Conservation (phyloP, 2,113 vertebrate species). For the Sinocyclocheilus grahami region DNA sequence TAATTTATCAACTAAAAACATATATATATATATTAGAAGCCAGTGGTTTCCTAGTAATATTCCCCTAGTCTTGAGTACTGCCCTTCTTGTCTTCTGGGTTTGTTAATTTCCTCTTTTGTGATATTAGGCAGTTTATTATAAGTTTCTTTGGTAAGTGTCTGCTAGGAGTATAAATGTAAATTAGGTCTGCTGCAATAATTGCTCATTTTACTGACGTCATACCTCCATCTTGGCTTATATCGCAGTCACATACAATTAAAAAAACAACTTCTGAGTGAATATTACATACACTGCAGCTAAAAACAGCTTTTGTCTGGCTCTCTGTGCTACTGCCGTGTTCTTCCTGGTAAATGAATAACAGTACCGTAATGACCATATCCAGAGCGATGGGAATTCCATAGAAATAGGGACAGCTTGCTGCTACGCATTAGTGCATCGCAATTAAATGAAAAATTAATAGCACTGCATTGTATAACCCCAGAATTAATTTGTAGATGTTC, state of each 20-base stretch:
- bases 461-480: conserved; percentile 70
- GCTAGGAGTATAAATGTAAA: not conserved
- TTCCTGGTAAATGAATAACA: conserved; percentile 13
- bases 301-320: not conserved
- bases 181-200: not conserved
- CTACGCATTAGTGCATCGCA: conserved; percentile 2
- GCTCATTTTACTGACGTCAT: not conserved
- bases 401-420: conserved; percentile 62
- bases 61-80: not conserved
- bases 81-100: not conserved
- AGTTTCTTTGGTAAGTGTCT: not conserved
- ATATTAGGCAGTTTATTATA: not conserved
- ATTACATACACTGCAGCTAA: conserved; percentile 1
- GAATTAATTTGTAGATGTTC: conserved; percentile 70
- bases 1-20: too few species aligned
- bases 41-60: not conserved
- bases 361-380: conserved; percentile 19
- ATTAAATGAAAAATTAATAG: conserved; percentile 71
- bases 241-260: not conserved
- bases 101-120: not conserved
- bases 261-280: conserved; percentile 8
- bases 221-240: not conserved
- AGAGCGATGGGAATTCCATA: not conserved
- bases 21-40: too few species aligned
- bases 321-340: not conserved